phyloP scores from a whole-genome alignment of 2,113 vertebrate species.

The Pagrus major region DNA sequence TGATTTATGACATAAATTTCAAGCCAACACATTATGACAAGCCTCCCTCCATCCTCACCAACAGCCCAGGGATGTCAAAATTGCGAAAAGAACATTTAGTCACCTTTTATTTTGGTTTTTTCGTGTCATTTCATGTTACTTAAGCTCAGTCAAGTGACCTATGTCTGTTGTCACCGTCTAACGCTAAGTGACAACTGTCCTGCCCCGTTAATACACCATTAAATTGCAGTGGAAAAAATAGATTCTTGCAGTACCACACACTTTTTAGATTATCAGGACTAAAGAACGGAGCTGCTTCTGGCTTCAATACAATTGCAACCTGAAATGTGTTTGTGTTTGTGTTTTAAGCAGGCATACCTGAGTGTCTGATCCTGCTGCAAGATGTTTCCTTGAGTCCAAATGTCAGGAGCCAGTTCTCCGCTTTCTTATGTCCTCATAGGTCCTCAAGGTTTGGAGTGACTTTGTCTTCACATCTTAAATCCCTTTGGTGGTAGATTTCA shows the following conservation, averaged over 20 bases:
- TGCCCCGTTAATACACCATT: constrained; percentile 45
- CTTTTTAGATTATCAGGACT: constrained; percentile 16
- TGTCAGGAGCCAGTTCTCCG: constrained; percentile 37
- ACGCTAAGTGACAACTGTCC: constrained; percentile 67
- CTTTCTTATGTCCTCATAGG: constrained; percentile 32
- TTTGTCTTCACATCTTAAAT: constrained; percentile 50
- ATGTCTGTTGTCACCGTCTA: constrained; percentile 54
- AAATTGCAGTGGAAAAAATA: constrained; percentile 11
- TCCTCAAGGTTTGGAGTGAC: constrained; percentile 40
- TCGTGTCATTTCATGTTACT: constrained; percentile 33
- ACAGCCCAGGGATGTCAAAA: constrained; percentile 54
- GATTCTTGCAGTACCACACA: constrained; percentile 16
- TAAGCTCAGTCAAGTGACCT: constrained; percentile 60
- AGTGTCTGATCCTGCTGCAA: constrained; percentile 40
- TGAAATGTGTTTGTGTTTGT: constrained; percentile 1
- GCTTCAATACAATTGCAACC: not conserved
- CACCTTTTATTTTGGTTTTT: constrained; percentile 47
- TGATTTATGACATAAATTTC: constrained; percentile 39
- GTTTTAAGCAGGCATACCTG: constrained; percentile 67
- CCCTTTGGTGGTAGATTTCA: constrained; percentile 41
- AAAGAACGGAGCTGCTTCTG: not conserved
- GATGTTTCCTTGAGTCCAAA: constrained; percentile 44
- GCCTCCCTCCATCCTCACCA: constrained; percentile 30
- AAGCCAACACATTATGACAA: constrained; percentile 60
- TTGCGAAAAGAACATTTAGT: constrained; percentile 44